Evolutionary conservation across 2,797 vertebrate species (phyloP).

Genomic region (Pogonophryne albipinna): DNA sequence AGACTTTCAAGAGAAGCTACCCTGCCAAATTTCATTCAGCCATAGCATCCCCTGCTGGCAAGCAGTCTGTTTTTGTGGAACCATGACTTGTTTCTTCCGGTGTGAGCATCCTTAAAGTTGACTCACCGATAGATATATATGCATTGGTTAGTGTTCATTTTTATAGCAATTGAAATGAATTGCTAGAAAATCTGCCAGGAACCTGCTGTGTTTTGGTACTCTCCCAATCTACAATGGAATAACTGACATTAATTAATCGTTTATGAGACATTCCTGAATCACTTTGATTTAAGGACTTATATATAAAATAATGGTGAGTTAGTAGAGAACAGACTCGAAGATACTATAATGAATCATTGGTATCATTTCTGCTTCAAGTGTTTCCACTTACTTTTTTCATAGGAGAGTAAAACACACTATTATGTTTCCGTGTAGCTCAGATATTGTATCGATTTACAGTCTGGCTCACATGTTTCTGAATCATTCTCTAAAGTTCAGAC

Average conservation of each 20-base stretch:
- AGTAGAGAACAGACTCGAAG: background rate
- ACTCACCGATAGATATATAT: constrained; percentile 1
- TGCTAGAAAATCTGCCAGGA: background rate
- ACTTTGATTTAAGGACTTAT: background rate
- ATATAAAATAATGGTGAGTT: background rate
- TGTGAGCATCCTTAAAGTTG: background rate
- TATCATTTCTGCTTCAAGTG: background rate
- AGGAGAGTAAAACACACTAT: background rate
- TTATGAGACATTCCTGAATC: background rate
- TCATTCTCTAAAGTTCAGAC: background rate
- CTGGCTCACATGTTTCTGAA: background rate
- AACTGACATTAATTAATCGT: background rate
- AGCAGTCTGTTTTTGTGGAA: constrained; percentile 30
- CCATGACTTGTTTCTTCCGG: background rate
- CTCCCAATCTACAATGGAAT: background rate
- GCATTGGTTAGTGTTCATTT: background rate
- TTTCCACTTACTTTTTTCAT: background rate
- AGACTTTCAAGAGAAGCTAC: background rate
- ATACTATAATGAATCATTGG: background rate
- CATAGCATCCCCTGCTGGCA: constrained; percentile 21
- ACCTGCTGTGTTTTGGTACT: background rate
- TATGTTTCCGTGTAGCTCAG: background rate
- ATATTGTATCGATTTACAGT: background rate
- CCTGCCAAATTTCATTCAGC: constrained; percentile 26
- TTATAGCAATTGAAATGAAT: background rate